Percentiles rank a stretch among this genome's conserved stretches.
phyloP scores from a whole-genome alignment of 2,113 vertebrate genomes.

The Pseudois nayaur region DNA sequence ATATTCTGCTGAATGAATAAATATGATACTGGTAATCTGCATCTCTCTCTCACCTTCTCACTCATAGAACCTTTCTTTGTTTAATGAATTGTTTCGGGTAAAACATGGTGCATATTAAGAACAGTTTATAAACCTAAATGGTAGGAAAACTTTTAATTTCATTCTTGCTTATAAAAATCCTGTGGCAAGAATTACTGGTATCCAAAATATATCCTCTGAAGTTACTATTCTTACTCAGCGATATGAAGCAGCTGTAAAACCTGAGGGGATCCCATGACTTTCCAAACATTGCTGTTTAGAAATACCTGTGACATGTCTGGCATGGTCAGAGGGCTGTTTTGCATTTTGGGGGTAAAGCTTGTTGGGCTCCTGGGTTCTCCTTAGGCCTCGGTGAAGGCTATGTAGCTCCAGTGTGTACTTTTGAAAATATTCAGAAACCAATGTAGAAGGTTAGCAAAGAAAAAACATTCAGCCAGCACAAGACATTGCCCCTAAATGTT shows the following conservation, averaged over 20 bases:
- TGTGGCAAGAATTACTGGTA: neutral
- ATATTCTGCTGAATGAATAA: neutral
- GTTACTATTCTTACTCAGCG: neutral
- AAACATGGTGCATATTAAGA: neutral
- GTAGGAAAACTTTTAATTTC: neutral
- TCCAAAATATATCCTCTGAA: slow-evolving; percentile 32
- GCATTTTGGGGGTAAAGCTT: slow-evolving; percentile 7
- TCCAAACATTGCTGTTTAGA: neutral
- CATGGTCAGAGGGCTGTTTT: neutral
- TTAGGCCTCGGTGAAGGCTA: neutral
- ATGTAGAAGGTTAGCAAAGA: neutral
- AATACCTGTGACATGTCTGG: neutral
- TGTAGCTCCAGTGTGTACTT: neutral
- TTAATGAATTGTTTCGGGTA: neutral
- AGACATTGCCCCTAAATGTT: slow-evolving; percentile 42
- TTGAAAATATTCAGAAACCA: slow-evolving; percentile 38
- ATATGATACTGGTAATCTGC: neutral
- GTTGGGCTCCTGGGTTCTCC: neutral
- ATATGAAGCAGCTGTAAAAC: slow-evolving; percentile 43
- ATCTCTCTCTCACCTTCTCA: neutral
- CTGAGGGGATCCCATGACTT: neutral
- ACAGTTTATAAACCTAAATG: neutral
- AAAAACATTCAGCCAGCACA: slow-evolving; percentile 21
- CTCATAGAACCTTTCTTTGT: neutral
- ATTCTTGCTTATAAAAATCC: slow-evolving; percentile 34